Evolutionary conservation across 1,140 invertebrate genomes (phyloP), one percentile per base, ranked within the genome.

Genomic region (Notospermus geniculatus): DNA sequence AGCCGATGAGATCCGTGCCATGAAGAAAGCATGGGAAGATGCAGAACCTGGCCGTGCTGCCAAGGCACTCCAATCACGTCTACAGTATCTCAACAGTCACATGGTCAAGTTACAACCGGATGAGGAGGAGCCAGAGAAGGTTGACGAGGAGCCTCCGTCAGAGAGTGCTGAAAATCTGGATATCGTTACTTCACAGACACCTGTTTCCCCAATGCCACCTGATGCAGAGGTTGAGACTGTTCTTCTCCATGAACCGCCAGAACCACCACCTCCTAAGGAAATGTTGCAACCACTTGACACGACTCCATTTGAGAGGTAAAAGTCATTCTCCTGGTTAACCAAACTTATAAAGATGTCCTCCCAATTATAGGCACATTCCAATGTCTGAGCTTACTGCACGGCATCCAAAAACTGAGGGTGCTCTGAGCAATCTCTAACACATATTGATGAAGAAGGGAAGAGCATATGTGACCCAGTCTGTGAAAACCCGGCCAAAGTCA

Each of bases 21-120:
- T 79, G 65, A 81, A 81, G 74, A 78, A 75, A 64, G 77, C 78
- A 0, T 81, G 80, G 80, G 80, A 81, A 63, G 75, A 74, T 63
- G 77, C 78, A 23, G 75, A 81, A 60, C 75, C 75, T 5, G 80
- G 80, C 1, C 41, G 80, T 19, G 75, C 79, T 55, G 76, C 74
- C 30, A 81, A 80, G 71, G 76, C 80, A 11, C 56, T 76, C 62
- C 76, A 79, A 66, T 75, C 77, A 4, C 62, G 80, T 25, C 65
- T 76, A 39, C 71, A 75, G 58, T 81, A 80, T 56, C 69, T 81
- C 15, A 75, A 69, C 57, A 70, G 68, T 9, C 75, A 80, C 62
- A 69, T 72, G 15, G 68, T 79, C 57, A 78, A 77, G 53, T 50
- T 75, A 19, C 60, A 69, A 2, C 52, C 64, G 36, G 71, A 64